Evolutionary conservation across 2,113 vertebrate genomes (phyloP), one percentile per base, ranked within the genome.

Genomic region (Scophthalmus maximus): DNA sequence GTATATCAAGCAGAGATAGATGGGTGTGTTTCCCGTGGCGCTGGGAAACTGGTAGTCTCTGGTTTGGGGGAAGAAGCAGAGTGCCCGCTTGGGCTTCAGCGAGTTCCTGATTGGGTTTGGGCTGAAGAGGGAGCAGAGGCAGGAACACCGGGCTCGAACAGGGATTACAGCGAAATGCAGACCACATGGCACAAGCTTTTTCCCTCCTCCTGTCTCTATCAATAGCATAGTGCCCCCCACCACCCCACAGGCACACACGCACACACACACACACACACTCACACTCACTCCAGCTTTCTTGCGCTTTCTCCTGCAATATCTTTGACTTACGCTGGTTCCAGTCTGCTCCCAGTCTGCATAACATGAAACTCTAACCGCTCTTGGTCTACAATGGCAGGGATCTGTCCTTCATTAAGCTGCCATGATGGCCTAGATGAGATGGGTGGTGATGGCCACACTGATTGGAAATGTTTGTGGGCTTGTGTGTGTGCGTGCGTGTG

Each of bases 171-270:
- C 30, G 12, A 90, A 93, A 92, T 87, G 83, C 80, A 87, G 84
- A 91, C 86, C 92, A 93, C 89, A 91, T 93, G 91, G 85, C 68
- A 78, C 77, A 60, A 81, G 69, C 65, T 78, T 88, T 73, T 83
- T 75, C 5, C 67, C 75, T 70, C 26, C 50, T 76, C 81, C 65
- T 87, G 80, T 77, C 75, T 89, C 80, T 74, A 78, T 88, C 84
- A 78, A 85, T 88, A 81, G 79, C 60, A 69, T 56, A 42, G 78
- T 76, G 65, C 84, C 73, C 68, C 32, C 3, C 60, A 47, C 22
- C 12, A 12, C 47, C 47, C 47, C 5, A 15, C 55, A n/a, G n/a
- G n/a, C n/a, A n/a, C n/a, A n/a, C n/a, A n/a, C n/a, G n/a, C 56
- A 44, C 42, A 44, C 47, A 50, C 25, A 27, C 49, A 52, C 51